Evolutionary conservation across 2,113 vertebrate species (phyloP).

Genomic region (Scopus umbretta): DNA sequence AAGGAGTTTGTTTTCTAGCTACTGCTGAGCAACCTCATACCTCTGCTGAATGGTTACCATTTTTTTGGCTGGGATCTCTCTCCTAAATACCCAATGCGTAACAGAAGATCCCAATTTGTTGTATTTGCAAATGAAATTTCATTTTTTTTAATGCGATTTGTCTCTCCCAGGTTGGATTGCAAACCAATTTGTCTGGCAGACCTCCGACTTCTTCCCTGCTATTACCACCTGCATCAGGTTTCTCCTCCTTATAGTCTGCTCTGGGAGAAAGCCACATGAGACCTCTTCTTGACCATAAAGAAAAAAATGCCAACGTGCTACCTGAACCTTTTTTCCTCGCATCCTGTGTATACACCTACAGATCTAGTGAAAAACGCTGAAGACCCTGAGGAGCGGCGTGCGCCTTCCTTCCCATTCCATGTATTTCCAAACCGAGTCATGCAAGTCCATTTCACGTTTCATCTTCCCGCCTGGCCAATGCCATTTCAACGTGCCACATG

Average conservation of each 20-base stretch:
- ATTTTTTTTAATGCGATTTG: background rate
- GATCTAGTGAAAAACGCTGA: no score
- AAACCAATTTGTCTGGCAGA: background rate
- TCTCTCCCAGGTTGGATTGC: background rate
- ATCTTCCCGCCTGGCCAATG: background rate
- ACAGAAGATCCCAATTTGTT: background rate
- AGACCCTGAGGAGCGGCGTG: no score
- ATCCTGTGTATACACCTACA: background rate
- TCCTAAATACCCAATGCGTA: background rate
- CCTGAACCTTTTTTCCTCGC: background rate
- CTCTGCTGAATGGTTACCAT: background rate
- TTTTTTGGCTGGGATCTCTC: background rate
- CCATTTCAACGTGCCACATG: rapidly evolving
- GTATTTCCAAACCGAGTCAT: background rate
- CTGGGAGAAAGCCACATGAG: background rate
- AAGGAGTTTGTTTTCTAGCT: background rate
- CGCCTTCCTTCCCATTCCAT: background rate
- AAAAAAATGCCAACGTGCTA: no score
- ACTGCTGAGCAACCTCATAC: background rate
- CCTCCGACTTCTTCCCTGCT: background rate
- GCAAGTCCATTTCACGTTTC: background rate
- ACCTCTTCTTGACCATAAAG: background rate
- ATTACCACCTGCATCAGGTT: background rate
- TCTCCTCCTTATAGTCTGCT: background rate
- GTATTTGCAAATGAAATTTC: background rate